Base-by-base conservation (phyloP, 2,113 vertebrate species). In the Anas platyrhynchos region DNA sequence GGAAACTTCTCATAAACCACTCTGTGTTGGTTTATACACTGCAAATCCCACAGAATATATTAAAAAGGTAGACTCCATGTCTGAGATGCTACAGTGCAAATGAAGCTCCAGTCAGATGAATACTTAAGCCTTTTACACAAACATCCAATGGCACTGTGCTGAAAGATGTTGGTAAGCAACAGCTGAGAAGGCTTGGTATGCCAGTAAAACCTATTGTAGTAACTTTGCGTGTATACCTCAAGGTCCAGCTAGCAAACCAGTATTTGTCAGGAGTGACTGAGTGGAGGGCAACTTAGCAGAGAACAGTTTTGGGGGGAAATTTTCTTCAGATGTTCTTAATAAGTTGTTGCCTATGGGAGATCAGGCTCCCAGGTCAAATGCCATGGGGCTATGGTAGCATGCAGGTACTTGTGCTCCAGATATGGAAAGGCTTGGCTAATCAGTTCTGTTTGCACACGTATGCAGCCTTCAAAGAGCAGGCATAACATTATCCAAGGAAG, bases 11-110 rank as follows among this genome's bases (percentile, higher is more conserved):
- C 58, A 86, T 86, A 96, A 92, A 76, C 86, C 43, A 36, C 34
- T 80, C 48, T 41, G 2, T 74, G 62, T 63, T 90, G 93, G 82
- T 81, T 84, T 91, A 86, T 44, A 61, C 22, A 16, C 38, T 65
- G 69, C 66, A 93, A 92, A 93, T 94, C 86, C 86, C 88, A 82
- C 27, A 36, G 65, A 92, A 92, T 54, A 22, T 90, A 92, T 92
- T 92, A 69, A 82, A 95, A 91, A 79, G 69, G 69, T 95, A 95
- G 48, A 86, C 48, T 81, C 58, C 48, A 75, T 86, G 34, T 54
- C 46, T 78, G 74, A 93, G 80, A 88, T 6, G 1, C 55, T 77
- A 48, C 6, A 46, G 23, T 76, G 27, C 26, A 72, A 78, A 81
- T 17, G 18, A 91, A 73, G 25, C 66, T 80, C 84, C 36, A 54